These are phyloP conservation scores for Biston stratarius DNA, from an alignment of 2,888 invertebrate genomes.

Conservation along the genomic window DNA sequence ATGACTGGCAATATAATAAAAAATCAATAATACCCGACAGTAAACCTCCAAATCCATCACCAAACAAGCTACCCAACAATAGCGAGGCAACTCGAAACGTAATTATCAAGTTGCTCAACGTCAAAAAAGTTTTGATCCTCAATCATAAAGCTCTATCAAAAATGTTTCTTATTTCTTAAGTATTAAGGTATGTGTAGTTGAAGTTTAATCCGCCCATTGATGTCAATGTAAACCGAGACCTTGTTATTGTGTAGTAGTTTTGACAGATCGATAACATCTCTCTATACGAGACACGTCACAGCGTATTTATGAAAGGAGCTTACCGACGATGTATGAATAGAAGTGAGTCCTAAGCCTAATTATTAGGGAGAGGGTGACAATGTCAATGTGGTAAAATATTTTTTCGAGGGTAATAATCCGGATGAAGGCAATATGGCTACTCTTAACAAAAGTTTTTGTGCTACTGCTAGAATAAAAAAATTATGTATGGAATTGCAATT, in stretches of 20 bases:
- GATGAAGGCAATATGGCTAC: slow-evolving; percentile 33
- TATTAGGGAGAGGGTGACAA: slow-evolving; percentile 40
- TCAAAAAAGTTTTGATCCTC: slow-evolving; percentile 35
- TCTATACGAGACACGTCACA: slow-evolving; percentile 40
- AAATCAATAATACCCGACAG: slow-evolving; percentile 31
- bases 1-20: slow-evolving; percentile 27
- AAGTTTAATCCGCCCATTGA: slow-evolving; percentile 54
- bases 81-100: slow-evolving; percentile 40
- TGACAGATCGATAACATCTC: slow-evolving; percentile 53
- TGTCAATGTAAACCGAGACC: slow-evolving; percentile 57
- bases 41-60: slow-evolving; percentile 32
- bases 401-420: slow-evolving; percentile 40
- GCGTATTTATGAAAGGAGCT: slow-evolving; percentile 39
- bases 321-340: slow-evolving; percentile 33
- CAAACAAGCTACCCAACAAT: slow-evolving; percentile 38
- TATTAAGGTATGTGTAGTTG: slow-evolving; percentile 3
- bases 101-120: slow-evolving; percentile 45
- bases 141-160: slow-evolving; percentile 3
- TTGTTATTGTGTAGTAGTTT: slow-evolving; percentile 59
- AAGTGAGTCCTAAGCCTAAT: slow-evolving; percentile 40
- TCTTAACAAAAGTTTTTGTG: background rate
- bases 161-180: slow-evolving; percentile 5
- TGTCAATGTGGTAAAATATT: slow-evolving; percentile 43
- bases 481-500: background rate
- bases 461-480: background rate